Evolutionary conservation across 2,888 invertebrate genomes (phyloP).

Genomic region (Pseudanteris insignis): DNA sequence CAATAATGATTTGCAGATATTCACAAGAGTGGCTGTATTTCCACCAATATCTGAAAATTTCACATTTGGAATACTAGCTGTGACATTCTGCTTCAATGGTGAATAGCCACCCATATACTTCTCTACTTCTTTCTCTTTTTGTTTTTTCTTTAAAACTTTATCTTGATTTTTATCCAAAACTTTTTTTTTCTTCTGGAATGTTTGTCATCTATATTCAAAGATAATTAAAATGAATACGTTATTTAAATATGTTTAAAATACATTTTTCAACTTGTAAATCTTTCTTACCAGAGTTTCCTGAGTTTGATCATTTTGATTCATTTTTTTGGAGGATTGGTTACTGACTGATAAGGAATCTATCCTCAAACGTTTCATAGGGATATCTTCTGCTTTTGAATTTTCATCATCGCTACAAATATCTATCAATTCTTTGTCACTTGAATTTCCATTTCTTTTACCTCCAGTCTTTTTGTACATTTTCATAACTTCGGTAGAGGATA

Average conservation of each 20-base stretch:
- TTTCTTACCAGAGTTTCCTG: no score
- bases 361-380: constrained; percentile 24
- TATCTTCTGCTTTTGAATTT: constrained; percentile 44
- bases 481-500: constrained; percentile 65
- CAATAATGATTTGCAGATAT: constrained; percentile 79
- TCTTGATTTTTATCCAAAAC: constrained; percentile 23
- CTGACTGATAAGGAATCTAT: constrained; percentile 14
- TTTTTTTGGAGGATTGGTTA: constrained; percentile 24
- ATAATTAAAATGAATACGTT: constrained; percentile 4
- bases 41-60: constrained; percentile 85
- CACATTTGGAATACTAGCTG: constrained; percentile 66
- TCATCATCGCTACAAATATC: constrained; percentile 82
- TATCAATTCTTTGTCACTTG: constrained; percentile 77
- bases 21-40: constrained; percentile 76
- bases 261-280: not conserved
- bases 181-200: constrained; percentile 8
- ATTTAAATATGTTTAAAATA: constrained; percentile 8
- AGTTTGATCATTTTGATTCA: constrained; percentile 6
- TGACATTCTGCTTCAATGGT: constrained; percentile 56
- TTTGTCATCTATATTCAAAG: constrained; percentile 9
- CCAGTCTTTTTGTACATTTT: constrained; percentile 68
- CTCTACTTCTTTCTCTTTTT: constrained; percentile 65
- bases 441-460: constrained; percentile 58
- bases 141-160: constrained; percentile 59
- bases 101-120: constrained; percentile 59